Base-by-base conservation (phyloP, 2,888 invertebrate species). In the Brachylomia viminalis region DNA sequence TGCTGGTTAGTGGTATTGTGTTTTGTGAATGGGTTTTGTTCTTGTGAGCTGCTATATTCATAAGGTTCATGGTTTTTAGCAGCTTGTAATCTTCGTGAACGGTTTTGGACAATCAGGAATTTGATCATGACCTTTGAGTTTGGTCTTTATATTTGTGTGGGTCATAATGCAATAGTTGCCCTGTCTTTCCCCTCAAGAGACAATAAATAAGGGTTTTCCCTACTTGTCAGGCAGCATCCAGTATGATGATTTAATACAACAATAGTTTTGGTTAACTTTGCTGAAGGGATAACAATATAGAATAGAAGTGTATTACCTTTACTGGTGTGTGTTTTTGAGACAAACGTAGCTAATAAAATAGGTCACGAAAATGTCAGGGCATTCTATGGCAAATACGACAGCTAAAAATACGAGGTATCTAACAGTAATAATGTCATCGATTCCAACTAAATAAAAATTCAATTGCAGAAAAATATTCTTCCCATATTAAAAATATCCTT, bases 381-480 rank as follows among this genome's bases (percentile, higher is more conserved):
- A 80, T 72, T 64, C 17, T 38, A 56, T 68, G 27, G n/a, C 66
- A 75, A 78, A 61, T 59, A 77, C 47, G 62, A 65, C 66, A 58
- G 56, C 33, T 76, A 59, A 75, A 80, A 83, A 73, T 74, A 71
- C 58, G 62, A 80, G 54, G 45, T 72, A 79, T 80, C 77, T 74
- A 82, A 79, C 75, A 80, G 79, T 75, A 85, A 83, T 72, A 84
- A 82, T 79, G 77, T 77, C 84, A 85, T 82, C 75, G 86, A 86
- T 86, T 85, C 79, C 66, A 88, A 87, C 85, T 88, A 90, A 91
- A 91, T 87, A 90, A 88, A 90, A 90, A 89, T 88, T 88, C 88
- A 89, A 91, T 91, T 90, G 88, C 82, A 91, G 87, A 89, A 91
- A 83, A 89, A 88, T 89, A 87, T 87, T 90, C 84, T 85, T 79